Evolutionary conservation across 2,888 invertebrate species (phyloP), one percentile per base, ranked within the genome.

Genomic region (Diploptera punctata): DNA sequence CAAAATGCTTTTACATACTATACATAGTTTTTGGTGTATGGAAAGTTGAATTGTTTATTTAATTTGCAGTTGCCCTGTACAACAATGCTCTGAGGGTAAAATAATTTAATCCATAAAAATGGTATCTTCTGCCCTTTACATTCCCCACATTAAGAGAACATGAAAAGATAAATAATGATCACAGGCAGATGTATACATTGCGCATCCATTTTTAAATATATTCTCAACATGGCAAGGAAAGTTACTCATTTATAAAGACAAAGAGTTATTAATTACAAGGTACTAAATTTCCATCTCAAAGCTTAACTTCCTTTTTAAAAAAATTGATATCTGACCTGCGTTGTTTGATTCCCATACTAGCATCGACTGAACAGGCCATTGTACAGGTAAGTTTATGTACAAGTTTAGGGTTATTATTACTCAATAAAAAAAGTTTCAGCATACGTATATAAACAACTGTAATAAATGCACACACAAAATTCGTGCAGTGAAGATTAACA

Each of bases 401-500:
- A 57, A 29, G 16, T 31, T 57, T 57, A 1, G 57, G 57, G 57
- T 54, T 57, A 57, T n/a, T n/a, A 33, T 57, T 57, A 24, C 1
- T 57, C 26, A 57, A 57, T 57, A 26, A 65, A 26, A 61, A 61
- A 19, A 38, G 26, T 29, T 24, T 44, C n/a, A 65, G 47, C 29
- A 47, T 65, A 65, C 26, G 44, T 65, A 65, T 65, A 47, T 24
- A 21, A 65, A 65, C 47, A 13, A 65, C 44, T 44, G 47, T 65
- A 65, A 44, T 65, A 65, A 65, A 65, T 65, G 65, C 47, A 21
- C 65, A 65, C 65, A 65, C 65, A 65, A 65, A 47, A 65, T 13
- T 29, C 44, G 47, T 65, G 65, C 47, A 44, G 47, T 29, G 65
- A 26, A 65, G 65, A 43, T 21, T 65, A 65, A 65, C 26, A 57